Conservation (phyloP, 1,140 invertebrate species). For the Papilio dardanus region DNA sequence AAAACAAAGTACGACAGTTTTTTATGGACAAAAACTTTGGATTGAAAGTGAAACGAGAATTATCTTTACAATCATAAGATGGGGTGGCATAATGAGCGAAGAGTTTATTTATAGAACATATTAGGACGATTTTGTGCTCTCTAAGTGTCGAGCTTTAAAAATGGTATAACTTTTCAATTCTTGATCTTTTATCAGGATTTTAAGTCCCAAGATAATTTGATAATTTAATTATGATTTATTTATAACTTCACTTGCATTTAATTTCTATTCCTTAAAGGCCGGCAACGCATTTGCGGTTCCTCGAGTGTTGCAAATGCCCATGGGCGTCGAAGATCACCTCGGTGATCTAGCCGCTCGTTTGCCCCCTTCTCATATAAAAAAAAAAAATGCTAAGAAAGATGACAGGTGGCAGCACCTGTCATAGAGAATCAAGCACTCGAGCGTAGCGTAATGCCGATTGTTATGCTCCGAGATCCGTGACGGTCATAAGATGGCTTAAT, state of each 20-base stretch:
- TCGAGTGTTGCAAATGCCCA: too few relatives aligned
- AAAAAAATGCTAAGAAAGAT: neutral
- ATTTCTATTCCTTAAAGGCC: too few relatives aligned
- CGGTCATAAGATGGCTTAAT: conserved; percentile 44
- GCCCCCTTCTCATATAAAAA: too few relatives aligned
- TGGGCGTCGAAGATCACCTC: too few relatives aligned
- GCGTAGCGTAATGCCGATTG: conserved; percentile 59
- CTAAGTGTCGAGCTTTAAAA: conserved; percentile 20
- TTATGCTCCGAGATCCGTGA: conserved; percentile 39
- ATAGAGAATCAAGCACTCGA: conserved; percentile 63
- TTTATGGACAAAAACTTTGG: conserved; percentile 37
- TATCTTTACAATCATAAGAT: conserved; percentile 46
- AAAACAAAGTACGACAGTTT: neutral
- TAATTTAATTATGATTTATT: neutral
- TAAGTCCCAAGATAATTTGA: neutral
- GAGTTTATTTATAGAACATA: conserved; percentile 30
- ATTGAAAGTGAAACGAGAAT: conserved; percentile 52
- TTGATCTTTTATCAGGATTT: neutral
- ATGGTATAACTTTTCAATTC: neutral
- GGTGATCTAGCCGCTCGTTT: too few relatives aligned
- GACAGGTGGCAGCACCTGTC: conserved; percentile 61
- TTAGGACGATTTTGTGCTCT: conserved; percentile 13
- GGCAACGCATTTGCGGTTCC: too few relatives aligned
- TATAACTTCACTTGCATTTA: neutral
- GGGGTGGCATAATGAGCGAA: conserved; percentile 40